Conservation (phyloP, 2,797 vertebrate species). For the Erpetoichthys calabaricus region DNA sequence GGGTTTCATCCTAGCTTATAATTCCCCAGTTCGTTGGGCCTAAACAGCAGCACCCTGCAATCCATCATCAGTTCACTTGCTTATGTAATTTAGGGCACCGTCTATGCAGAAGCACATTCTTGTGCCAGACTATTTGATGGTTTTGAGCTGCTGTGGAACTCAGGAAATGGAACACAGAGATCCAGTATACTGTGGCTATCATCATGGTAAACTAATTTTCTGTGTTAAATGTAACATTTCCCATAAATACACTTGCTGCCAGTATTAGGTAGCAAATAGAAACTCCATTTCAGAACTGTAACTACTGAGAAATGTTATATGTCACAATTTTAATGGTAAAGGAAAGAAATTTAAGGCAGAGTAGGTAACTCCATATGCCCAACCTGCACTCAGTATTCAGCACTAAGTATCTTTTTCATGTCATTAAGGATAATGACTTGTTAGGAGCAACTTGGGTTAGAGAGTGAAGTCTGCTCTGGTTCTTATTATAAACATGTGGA, state of each 20-base stretch:
- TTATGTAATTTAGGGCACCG: too few relatives aligned
- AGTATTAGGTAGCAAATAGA: neutral
- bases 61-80: too few relatives aligned
- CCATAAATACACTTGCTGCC: conserved; percentile 7
- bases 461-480: neutral
- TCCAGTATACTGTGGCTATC: neutral
- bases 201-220: neutral
- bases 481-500: conserved; percentile 12
- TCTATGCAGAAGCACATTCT: too few relatives aligned
- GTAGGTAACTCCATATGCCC: too few relatives aligned
- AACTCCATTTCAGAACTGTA: conserved; percentile 10
- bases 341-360: neutral
- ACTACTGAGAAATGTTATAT: conserved; percentile 1
- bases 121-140: conserved; percentile 1
- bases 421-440: conserved; percentile 15
- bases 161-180: conserved; percentile 1
- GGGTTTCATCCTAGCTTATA: too few relatives aligned
- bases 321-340: conserved; percentile 8
- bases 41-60: too few relatives aligned
- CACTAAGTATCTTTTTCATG: conserved; percentile 2
- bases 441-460: conserved; percentile 11
- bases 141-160: neutral
- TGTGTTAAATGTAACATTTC: conserved; percentile 13
- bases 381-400: too few relatives aligned
- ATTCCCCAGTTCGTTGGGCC: too few relatives aligned